Evolutionary conservation across 2,113 vertebrate genomes (phyloP).

Genomic region (Festucalex cinctus): DNA sequence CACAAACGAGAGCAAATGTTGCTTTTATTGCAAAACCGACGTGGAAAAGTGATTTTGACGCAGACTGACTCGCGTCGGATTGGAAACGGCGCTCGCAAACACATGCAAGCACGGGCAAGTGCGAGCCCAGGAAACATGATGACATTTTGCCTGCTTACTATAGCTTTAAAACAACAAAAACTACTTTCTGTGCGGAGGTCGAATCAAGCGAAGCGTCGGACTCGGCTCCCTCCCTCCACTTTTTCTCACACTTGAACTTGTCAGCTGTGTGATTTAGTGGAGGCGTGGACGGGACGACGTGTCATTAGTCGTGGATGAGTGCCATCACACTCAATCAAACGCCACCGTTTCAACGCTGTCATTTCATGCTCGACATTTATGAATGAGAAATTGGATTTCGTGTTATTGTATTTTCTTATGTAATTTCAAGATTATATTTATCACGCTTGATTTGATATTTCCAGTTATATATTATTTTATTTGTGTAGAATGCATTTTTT

Average conservation of each 20-base stretch:
- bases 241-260: not conserved
- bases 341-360: not conserved
- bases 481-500: no score
- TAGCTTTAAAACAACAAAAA: not conserved
- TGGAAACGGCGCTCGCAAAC: slow-evolving; percentile 27
- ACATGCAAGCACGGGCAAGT: slow-evolving; percentile 59
- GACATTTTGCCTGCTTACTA: slow-evolving; percentile 19
- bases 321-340: not conserved
- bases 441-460: not conserved
- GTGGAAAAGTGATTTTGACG: not conserved
- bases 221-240: not conserved
- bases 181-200: not conserved
- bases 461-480: no score
- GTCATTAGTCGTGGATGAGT: not conserved
- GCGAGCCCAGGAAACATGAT: slow-evolving; percentile 54
- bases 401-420: not conserved
- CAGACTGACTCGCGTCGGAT: slow-evolving; percentile 54
- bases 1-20: slow-evolving; percentile 9
- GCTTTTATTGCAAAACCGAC: not conserved
- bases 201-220: not conserved
- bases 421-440: not conserved
- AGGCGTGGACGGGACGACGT: not conserved
- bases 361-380: not conserved
- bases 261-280: not conserved
- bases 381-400: not conserved